Base-by-base conservation (phyloP, 2,888 invertebrate genomes). In the Margaritifera margaritifera region DNA sequence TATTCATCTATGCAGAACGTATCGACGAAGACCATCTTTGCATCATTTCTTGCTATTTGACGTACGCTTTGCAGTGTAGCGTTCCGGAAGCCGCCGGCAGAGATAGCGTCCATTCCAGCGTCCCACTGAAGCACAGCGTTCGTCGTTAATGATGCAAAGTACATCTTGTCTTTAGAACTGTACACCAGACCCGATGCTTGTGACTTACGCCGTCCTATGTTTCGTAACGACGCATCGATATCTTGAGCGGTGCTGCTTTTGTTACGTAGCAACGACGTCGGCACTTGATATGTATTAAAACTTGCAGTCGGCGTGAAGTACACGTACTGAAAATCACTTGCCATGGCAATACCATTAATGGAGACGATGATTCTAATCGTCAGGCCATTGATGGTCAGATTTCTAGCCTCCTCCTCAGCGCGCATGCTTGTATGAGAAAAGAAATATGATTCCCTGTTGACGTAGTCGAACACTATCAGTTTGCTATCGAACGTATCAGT, bases 301-400 rank as follows among this genome's bases (percentile, higher is more conserved):
- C 72, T 58, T 18, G 69, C 51, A 8, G 77, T 57, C 1, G 77
- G 56, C 5, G 67, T 68, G 54, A 75, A 79, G 51, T 74, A 76
- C 3, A 78, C 62, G 27, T 56, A 64, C 24, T 62, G 24, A 25
- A 69, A 71, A 60, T 78, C 69, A 2, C 69, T 50, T 4, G 78
- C 75, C 24, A 78, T 64, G 0, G 78, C 78, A 18, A 78, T 78
- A 2, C 78, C 74, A 55, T 78, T 70, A n/a, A 78, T 72, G n/a
- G 65, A 64, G 15, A 68, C 63, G 11, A 57, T 61, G 8, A 58
- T 8, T 15, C 58, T 69, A 18, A 58, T 66, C 6, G 56, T 50
- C 20, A 63, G 19, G n/a, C 60, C 65, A 19, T 61, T 62, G 22
- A 74, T 69, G 4, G 60, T 31, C 11, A 69, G 62, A 2, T 62